Conservation (phyloP, 37 sponge, comb jelly and placozoan species). For the Lycopodina hypogea region DNA sequence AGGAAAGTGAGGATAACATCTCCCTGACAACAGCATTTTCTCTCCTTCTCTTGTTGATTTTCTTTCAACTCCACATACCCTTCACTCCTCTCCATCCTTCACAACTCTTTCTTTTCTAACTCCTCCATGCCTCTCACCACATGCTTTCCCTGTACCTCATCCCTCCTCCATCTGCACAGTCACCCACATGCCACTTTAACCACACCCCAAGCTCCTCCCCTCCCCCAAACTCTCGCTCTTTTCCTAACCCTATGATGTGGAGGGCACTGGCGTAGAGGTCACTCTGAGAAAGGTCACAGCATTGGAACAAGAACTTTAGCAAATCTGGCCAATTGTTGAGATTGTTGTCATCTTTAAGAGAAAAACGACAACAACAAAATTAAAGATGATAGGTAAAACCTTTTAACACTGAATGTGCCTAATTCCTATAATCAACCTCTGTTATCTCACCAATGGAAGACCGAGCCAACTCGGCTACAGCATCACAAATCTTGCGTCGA, state of each 20-base stretch:
- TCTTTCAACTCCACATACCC: too few species aligned
- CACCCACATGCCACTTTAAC: too few species aligned
- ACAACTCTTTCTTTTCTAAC: too few species aligned
- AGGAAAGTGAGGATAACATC: too few species aligned
- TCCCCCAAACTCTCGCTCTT: not conserved
- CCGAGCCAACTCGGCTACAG: conserved; percentile 93
- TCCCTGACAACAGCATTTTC: not conserved
- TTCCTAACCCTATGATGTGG: conserved; percentile 76
- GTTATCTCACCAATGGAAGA: conserved; percentile 58
- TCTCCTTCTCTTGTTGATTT: too few species aligned
- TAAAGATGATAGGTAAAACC: not conserved
- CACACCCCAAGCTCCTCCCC: not conserved
- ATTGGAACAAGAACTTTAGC: conserved; percentile 90
- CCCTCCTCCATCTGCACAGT: too few species aligned
- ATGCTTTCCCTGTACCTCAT: too few species aligned
- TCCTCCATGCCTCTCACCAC: too few species aligned
- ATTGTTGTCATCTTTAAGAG: conserved; percentile 67
- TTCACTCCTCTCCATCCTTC: too few species aligned
- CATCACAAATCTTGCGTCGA: conserved; percentile 88
- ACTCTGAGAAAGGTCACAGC: conserved; percentile 58
- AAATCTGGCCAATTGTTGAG: conserved; percentile 87
- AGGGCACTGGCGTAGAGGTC: conserved; percentile 83
- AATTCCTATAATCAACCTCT: not conserved
- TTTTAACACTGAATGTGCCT: not conserved
- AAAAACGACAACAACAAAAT: not conserved